These are phyloP conservation scores for Isoperla grammatica DNA, from an alignment of 2,888 invertebrate species.

Conservation along the genomic window DNA sequence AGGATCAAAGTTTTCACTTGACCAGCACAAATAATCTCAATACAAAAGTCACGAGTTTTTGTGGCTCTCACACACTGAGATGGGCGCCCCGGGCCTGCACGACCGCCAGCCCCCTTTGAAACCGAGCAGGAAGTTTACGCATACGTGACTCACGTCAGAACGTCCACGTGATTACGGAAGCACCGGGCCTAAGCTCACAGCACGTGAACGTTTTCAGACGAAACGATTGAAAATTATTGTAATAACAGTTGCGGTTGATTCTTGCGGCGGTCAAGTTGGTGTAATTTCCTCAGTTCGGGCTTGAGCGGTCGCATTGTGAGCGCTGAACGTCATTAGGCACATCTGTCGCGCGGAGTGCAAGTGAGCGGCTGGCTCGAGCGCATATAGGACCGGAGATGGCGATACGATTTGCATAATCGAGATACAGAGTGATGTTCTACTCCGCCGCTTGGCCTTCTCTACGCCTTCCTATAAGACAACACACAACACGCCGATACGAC, in stretches of 20 bases:
- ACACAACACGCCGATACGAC: slow-evolving; percentile 1
- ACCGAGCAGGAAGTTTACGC: no score
- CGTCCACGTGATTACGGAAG: no score
- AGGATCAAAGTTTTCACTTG: no score
- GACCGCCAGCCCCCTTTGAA: no score
- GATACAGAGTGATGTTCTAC: background rate
- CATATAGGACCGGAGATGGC: background rate
- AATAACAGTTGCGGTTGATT: background rate
- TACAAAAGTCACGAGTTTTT: no score
- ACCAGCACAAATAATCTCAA: no score
- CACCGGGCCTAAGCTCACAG: no score
- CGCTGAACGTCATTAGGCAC: slow-evolving; percentile 9
- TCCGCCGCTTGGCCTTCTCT: background rate
- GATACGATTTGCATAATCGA: slow-evolving; percentile 15
- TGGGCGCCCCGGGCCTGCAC: no score
- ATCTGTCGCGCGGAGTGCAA: slow-evolving; percentile 4
- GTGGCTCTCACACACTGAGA: no score
- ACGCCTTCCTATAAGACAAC: background rate
- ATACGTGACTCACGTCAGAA: no score
- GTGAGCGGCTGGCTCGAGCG: background rate
- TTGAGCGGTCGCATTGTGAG: background rate
- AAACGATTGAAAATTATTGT: no score
- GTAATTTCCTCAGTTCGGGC: background rate
- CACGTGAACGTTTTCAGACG: no score
- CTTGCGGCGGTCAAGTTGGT: background rate